These are phyloP conservation scores for Chrysaora quinquecirrha DNA, from an alignment of 30 jellyfish, hydroid and myxozoan species.

Conservation along the genomic window DNA sequence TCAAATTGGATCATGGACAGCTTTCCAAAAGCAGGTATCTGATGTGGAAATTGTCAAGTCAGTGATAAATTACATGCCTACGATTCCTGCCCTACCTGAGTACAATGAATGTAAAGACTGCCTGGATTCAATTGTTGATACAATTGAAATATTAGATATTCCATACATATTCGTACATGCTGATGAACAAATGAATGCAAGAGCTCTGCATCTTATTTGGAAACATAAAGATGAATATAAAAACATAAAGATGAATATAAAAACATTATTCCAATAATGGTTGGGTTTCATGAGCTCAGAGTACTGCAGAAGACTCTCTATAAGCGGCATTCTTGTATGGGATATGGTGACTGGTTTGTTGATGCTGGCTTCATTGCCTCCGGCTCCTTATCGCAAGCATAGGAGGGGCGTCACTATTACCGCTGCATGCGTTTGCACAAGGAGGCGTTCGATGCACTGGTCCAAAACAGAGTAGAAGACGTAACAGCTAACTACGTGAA, in stretches of 20 bases:
- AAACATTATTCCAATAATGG: constrained; percentile 12
- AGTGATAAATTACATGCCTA: neutral
- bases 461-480: constrained; percentile 2
- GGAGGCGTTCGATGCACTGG: neutral
- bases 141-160: neutral
- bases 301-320: constrained; percentile 24
- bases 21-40: neutral
- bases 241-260: no score
- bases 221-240: constrained; percentile 1
- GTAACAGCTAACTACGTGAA: neutral
- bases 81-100: neutral
- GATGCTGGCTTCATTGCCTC: constrained; percentile 14
- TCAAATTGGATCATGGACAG: neutral
- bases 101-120: neutral
- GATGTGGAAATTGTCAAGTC: neutral
- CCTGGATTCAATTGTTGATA: neutral
- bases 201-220: constrained; percentile 1
- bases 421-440: constrained; percentile 19
- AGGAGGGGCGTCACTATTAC: constrained; percentile 14
- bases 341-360: constrained; percentile 28
- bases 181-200: constrained; percentile 16
- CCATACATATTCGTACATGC: constrained; percentile 7
- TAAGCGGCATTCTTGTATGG: constrained; percentile 26
- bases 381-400: constrained; percentile 3
- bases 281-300: constrained; percentile 26